Evolutionary conservation across 2,888 invertebrate species (phyloP).

Genomic region (Julus scandinavius): DNA sequence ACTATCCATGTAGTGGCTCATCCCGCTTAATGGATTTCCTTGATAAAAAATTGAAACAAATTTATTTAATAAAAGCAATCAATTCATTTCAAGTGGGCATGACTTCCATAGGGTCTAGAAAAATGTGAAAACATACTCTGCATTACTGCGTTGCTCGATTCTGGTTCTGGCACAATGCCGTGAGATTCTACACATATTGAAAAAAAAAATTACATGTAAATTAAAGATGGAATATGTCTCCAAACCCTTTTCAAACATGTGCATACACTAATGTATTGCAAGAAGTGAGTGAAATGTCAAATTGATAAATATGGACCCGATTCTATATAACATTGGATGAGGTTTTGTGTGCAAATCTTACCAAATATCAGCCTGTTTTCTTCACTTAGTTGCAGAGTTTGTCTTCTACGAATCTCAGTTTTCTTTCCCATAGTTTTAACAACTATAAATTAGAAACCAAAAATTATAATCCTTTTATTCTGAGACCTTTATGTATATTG

Average conservation of each 20-base stretch:
- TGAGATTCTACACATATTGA: not conserved
- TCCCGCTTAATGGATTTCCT: conserved; percentile 55
- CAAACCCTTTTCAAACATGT: no score
- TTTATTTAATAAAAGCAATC: not conserved
- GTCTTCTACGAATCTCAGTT: not conserved
- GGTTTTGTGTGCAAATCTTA: no score
- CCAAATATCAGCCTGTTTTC: not conserved
- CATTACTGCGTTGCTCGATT: not conserved
- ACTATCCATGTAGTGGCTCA: conserved; percentile 57
- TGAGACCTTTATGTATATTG: no score
- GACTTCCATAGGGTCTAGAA: not conserved
- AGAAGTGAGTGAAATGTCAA: no score
- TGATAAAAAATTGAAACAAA: not conserved
- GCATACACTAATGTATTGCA: no score
- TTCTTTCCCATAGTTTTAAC: not conserved
- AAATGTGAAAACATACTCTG: not conserved
- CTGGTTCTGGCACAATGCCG: not conserved
- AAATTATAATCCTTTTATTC: no score
- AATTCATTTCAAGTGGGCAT: not conserved
- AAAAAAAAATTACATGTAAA: not conserved
- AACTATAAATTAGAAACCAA: not conserved
- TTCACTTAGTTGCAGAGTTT: not conserved
- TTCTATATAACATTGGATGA: no score
- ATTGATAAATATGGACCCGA: no score
- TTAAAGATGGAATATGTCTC: no score